Conservation (phyloP, 2,113 vertebrate species). For the Gymnocephalus cernua region DNA sequence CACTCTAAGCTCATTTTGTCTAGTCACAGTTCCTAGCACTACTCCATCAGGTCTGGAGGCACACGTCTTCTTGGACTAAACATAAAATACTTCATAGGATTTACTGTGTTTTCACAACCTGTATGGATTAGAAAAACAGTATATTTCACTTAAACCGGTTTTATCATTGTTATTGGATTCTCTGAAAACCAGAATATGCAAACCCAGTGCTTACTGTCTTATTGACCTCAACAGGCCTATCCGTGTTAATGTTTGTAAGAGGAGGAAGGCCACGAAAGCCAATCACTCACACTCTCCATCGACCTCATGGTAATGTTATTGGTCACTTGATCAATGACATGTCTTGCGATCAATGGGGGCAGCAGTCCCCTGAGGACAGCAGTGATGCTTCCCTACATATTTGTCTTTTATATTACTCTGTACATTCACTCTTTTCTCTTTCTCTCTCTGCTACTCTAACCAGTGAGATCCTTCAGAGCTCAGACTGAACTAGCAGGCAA, state of each 20-base stretch:
- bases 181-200: background rate
- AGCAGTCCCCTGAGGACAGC: background rate
- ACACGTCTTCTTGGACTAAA: background rate
- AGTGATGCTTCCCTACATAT: conserved; percentile 16
- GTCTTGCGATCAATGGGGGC: conserved; percentile 6
- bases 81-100: background rate
- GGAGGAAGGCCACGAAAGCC: conserved; percentile 17
- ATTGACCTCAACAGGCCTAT: conserved; percentile 38
- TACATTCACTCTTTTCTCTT: background rate
- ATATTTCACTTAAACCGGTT: background rate
- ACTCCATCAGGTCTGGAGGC: background rate
- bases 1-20: background rate
- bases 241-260: conserved; percentile 16
- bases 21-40: background rate
- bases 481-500: conserved; percentile 33
- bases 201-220: background rate
- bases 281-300: conserved; percentile 48
- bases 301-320: conserved; percentile 48
- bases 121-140: background rate
- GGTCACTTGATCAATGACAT: conserved; percentile 46
- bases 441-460: background rate
- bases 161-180: background rate
- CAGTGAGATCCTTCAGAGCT: background rate
- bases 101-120: background rate
- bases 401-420: conserved; percentile 5